Evolutionary conservation across 64 coral and sea anemone genomes (phyloP).

Genomic region (Catalaphyllia jardinei): DNA sequence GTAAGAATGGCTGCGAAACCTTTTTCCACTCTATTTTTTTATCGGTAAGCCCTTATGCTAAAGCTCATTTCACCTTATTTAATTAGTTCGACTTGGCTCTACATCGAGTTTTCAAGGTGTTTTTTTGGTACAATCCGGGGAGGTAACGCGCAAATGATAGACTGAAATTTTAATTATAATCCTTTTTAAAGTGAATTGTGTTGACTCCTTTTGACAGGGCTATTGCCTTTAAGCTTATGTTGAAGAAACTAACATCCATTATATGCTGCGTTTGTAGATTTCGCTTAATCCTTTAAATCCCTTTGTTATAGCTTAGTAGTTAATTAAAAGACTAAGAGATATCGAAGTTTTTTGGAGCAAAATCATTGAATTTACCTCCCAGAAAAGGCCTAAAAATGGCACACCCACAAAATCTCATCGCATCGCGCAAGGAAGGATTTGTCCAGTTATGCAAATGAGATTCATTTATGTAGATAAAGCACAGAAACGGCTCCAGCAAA

Average conservation of each 20-base stretch:
- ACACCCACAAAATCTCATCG: neutral
- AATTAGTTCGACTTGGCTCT: no score
- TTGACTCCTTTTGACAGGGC: neutral
- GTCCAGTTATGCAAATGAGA: no score
- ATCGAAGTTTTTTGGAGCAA: neutral
- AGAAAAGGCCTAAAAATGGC: neutral
- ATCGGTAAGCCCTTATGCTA: neutral
- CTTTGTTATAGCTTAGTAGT: neutral
- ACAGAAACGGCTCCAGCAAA: no score
- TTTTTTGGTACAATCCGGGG: neutral
- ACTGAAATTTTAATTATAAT: conserved; percentile 4
- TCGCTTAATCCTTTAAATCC: neutral
- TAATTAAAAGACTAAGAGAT: neutral
- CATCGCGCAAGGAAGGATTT: no score
- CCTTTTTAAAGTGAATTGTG: neutral
- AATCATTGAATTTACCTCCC: neutral
- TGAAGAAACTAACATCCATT: neutral
- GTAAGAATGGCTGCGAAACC: neutral
- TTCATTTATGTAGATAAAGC: no score
- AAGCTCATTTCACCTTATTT: neutral
- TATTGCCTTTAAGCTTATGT: neutral
- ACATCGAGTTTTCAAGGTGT: neutral
- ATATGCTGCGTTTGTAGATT: neutral
- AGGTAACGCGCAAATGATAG: neutral
- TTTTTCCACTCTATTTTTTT: neutral